Conservation (phyloP, 2,888 invertebrate species). For the Dicyrtomina minuta region DNA sequence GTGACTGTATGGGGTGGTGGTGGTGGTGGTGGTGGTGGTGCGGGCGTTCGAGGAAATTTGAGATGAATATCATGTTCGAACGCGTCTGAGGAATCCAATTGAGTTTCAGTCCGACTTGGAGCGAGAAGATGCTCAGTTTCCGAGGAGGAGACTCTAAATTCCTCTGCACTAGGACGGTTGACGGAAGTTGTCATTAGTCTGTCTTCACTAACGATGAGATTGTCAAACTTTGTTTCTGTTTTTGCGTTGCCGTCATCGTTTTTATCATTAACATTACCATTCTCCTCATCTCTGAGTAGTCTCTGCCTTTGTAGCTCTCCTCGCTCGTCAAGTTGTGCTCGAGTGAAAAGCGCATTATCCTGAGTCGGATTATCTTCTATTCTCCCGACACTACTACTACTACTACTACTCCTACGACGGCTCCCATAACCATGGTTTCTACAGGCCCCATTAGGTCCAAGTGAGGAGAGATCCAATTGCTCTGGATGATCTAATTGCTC, state of each 20-base stretch:
- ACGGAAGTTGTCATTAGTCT: slow-evolving; percentile 27
- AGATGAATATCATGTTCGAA: too few species aligned
- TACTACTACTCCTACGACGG: background rate
- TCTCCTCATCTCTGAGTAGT: too few species aligned
- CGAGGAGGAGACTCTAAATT: background rate
- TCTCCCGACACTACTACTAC: background rate
- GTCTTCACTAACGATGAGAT: slow-evolving; percentile 25
- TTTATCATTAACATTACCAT: background rate
- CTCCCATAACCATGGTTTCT: background rate
- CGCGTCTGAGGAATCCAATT: too few species aligned
- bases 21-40: too few species aligned
- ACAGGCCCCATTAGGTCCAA: background rate
- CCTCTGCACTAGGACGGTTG: background rate
- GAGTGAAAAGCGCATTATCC: too few species aligned
- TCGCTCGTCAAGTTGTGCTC: background rate
- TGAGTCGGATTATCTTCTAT: too few species aligned
- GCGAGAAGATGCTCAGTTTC: too few species aligned
- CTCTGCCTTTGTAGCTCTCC: background rate
- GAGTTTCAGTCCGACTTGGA: too few species aligned
- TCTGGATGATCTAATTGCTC: slow-evolving; percentile 33
- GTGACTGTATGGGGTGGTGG: background rate
- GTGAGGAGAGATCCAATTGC: slow-evolving; percentile 20
- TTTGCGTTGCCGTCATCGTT: background rate
- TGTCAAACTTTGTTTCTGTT: slow-evolving; percentile 17
- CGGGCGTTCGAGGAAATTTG: too few species aligned